Base-by-base conservation (phyloP, 2,888 invertebrate genomes). In the Omphaloscelis lunosa region DNA sequence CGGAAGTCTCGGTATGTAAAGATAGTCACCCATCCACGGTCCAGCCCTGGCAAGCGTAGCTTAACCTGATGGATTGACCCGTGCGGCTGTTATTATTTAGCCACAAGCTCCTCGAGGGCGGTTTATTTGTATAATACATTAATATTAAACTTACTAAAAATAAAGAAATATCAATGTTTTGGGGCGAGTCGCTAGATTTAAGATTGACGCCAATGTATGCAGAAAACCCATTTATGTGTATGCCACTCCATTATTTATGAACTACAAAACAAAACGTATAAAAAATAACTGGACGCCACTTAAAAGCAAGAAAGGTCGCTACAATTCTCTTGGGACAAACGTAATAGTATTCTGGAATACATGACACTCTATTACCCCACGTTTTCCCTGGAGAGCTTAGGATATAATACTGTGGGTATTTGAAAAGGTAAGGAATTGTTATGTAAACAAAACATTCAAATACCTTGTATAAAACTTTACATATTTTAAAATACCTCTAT, bases 271-370 rank as follows among this genome's bases (percentile, higher is more conserved):
- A 72, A 80, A 59, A 56, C 39, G 3, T 59, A 17, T 68, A 69
- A 51, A 81, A 82, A 70, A 75, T 62, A 71, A 67, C 62, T 23
- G 58, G 56, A 59, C 67, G 23, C 41, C 41, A 23, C 20, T 72
- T 63, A 39, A 73, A 61, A 77, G 29, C 62, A 69, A 68, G 53
- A 72, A 63, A 77, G 75, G 59, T 75, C 69, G 61, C 56, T 66
- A 53, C 61, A 70, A 73, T 61, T 56, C 84, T 48, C 74, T 15
- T 34, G 73, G 39, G 75, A 11, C 63, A 41, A 45, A 51, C 58
- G 63, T 86, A 74, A 75, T 80, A 75, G 80, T 83, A 83, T 83
- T 79, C 79, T 75, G 74, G 62, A 77, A 77, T 80, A 77, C 77
- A 74, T 82, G 84, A 82, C 74, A 86, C 76, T 68, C 74, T 76